Percentiles rank a stretch among this genome's conserved stretches.
phyloP scores from a whole-genome alignment of 2,797 vertebrate species.

The Enteromius unitaeniatus region DNA sequence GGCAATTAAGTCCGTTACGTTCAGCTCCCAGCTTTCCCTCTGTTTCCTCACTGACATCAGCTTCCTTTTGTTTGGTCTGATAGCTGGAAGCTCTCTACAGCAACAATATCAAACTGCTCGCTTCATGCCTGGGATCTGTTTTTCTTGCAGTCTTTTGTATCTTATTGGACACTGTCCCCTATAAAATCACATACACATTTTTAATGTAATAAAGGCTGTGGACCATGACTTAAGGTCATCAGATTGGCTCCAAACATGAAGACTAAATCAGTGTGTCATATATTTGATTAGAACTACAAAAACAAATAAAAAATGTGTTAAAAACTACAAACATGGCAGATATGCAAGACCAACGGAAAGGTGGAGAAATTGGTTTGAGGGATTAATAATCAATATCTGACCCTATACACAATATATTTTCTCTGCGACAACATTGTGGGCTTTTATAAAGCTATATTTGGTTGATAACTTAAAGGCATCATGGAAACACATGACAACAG shows the following conservation, averaged over 20 bases:
- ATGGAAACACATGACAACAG: too few species aligned
- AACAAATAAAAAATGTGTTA: too few species aligned
- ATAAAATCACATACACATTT: conserved; percentile 7
- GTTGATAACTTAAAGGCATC: too few species aligned
- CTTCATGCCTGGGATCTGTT: conserved; percentile 47
- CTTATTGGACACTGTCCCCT: conserved; percentile 32
- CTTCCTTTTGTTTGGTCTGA: conserved; percentile 75
- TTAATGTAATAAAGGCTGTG: conserved; percentile 33
- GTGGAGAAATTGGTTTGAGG: too few species aligned
- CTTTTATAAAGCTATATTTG: too few species aligned
- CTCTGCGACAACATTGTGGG: too few species aligned
- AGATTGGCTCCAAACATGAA: conserved; percentile 36
- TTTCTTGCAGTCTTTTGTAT: conserved; percentile 35
- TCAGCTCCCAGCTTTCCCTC: conserved; percentile 73
- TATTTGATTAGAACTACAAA: too few species aligned
- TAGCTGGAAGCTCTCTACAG: conserved; percentile 64
- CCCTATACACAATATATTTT: too few species aligned
- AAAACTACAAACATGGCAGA: too few species aligned
- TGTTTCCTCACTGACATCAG: conserved; percentile 74
- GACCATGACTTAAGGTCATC: conserved; percentile 38
- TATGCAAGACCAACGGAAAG: too few species aligned
- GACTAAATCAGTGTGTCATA: not conserved
- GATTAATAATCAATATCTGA: too few species aligned
- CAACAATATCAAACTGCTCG: conserved; percentile 59
- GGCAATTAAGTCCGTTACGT: conserved; percentile 73